These are phyloP conservation scores for Microchrysa polita DNA, from an alignment of 2,888 invertebrate species.

Conservation along the genomic window DNA sequence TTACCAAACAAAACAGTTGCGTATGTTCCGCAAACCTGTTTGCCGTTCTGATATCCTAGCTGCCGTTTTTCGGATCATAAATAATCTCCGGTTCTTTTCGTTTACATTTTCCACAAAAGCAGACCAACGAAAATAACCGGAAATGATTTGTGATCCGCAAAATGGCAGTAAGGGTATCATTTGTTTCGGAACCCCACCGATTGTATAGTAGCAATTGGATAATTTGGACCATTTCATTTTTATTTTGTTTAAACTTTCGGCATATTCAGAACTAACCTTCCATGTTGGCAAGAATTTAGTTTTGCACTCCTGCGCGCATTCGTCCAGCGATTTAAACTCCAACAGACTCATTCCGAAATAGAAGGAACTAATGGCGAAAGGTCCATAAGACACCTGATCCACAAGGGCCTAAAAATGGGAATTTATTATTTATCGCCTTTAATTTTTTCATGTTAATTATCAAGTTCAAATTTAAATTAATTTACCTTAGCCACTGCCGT, in stretches of 20 bases:
- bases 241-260: too few relatives aligned
- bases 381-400: conserved; percentile 80
- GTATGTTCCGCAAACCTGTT: too few relatives aligned
- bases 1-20: too few relatives aligned
- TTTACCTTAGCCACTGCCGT: conserved; percentile 78
- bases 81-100: too few relatives aligned
- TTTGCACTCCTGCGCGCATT: conserved; percentile 73
- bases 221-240: too few relatives aligned
- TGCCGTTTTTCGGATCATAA: too few relatives aligned
- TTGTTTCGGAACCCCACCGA: not conserved
- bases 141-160: too few relatives aligned
- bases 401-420: conserved; percentile 67
- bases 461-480: not conserved
- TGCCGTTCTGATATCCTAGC: too few relatives aligned
- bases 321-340: conserved; percentile 72
- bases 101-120: too few relatives aligned
- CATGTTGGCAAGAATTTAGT: conserved; percentile 79
- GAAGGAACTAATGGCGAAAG: conserved; percentile 78
- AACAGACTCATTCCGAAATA: conserved; percentile 79
- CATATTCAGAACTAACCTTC: conserved; percentile 58
- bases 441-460: not conserved
- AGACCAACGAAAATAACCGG: too few relatives aligned
- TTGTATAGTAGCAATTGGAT: too few relatives aligned
- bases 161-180: too few relatives aligned
- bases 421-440: not conserved